A percentile compares a stretch with the other conserved stretches of the same genome.
These are phyloP conservation scores for Struthio camelus DNA, from an alignment of 2,113 vertebrate species.

Conservation along the genomic window DNA sequence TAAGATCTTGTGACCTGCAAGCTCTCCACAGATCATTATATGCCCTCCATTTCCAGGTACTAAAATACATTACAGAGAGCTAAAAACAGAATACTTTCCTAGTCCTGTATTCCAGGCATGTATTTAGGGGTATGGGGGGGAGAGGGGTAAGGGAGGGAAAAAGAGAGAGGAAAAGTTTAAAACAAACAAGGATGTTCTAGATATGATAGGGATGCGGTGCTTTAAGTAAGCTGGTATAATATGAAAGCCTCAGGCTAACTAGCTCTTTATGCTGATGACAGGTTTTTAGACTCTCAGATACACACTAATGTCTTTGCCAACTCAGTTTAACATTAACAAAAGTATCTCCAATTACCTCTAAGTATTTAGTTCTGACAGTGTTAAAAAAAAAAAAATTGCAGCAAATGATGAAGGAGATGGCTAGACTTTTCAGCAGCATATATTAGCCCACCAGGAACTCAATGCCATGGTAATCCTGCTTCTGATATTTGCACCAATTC, in stretches of 20 bases:
- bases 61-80: background rate
- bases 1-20: background rate
- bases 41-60: background rate
- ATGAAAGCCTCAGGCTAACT: background rate
- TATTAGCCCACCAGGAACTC: accelerated
- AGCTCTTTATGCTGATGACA: background rate
- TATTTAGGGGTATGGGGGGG: background rate
- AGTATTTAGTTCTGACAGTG: background rate
- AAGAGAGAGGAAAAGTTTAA: background rate
- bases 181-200: background rate
- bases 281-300: background rate
- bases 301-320: background rate
- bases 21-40: background rate
- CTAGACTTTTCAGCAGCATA: background rate
- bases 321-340: background rate
- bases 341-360: background rate
- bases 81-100: background rate
- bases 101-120: background rate
- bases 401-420: background rate
- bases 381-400: background rate
- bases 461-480: background rate
- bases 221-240: background rate
- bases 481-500: background rate
- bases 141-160: background rate
- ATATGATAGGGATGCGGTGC: background rate